Evolutionary conservation across 1,140 invertebrate species (phyloP), one percentile per base, ranked within the genome.

Genomic region (Zaprionus inermis): DNA sequence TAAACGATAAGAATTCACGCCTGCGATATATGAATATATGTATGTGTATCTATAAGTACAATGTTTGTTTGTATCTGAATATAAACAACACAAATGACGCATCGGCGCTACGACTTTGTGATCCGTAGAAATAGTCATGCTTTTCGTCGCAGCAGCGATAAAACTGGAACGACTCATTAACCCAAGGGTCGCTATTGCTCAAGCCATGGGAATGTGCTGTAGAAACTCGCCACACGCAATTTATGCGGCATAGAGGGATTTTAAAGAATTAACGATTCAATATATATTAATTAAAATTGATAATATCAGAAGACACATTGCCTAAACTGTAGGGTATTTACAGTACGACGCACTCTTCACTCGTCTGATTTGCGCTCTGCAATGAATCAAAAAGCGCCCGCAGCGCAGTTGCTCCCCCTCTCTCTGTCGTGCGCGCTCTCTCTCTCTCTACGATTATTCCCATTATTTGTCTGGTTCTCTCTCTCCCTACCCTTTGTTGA

Each of bases 41-140:
- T 20, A 22, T 46, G 16, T 3, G 16, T 46, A 5, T 28, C 24
- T 28, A 4, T 2, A 28, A 28, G 24, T 28, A 28, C 5, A 11
- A 11, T 20, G 14, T 46, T 9, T 20, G 18, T 46, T n/a, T 16
- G 14, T 46, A 46, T 41, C n/a, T n/a, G 38, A 1, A 18, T 46
- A 46, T 46, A 52, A 52, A 52, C 18, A 46, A 24, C 14, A 28
- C 1, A 18, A 57, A 58, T 66, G 32, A 72, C 54, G 56, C 69
- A 72, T 64, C n/a, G 36, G 12, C 14, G 46, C 2, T 18, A 4
- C 16, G 28, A 70, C 32, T 52, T 18, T 20, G 38, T 38, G 28
- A 66, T 57, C 14, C 34, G 24, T 9, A 52, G 28, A 65, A 44
- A 24, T 30, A 56, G 22, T 41, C 51, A 56, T 56, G 14, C 22